A percentile compares a stretch with the other conserved stretches of the same genome.
Conservation (phyloP, 2,113 vertebrate genomes). For the Nibea coibor region DNA sequence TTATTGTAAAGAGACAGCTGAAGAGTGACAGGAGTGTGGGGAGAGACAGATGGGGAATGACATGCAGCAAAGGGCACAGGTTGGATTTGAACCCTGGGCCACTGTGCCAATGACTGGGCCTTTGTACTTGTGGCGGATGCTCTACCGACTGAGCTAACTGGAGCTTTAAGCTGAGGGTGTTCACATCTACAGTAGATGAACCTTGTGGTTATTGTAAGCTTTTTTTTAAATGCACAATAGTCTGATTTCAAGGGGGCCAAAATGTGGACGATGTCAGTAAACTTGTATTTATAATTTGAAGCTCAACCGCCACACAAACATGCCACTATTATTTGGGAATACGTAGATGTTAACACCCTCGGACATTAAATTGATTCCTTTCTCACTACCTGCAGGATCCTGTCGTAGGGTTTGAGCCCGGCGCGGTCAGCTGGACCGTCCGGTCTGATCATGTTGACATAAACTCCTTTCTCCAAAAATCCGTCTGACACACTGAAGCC, state of each 20-base stretch:
- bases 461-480: constrained; percentile 95
- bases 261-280: background rate
- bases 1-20: too few relatives aligned
- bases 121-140: too few relatives aligned
- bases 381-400: constrained; percentile 92
- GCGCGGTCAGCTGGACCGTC: constrained; percentile 95
- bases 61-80: too few relatives aligned
- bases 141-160: too few relatives aligned
- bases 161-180: background rate
- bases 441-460: constrained; percentile 94
- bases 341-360: background rate
- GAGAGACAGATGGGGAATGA: too few relatives aligned
- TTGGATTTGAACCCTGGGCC: too few relatives aligned
- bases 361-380: background rate
- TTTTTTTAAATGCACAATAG: background rate
- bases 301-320: background rate
- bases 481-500: constrained; percentile 98
- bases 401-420: constrained; percentile 94
- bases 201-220: background rate
- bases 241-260: background rate
- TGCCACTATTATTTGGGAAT: background rate
- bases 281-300: background rate
- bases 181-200: background rate
- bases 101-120: too few relatives aligned
- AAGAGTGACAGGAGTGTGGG: too few relatives aligned